Evolutionary conservation across 64 coral and sea anemone species (phyloP), one percentile per base, ranked within the genome.

Genomic region (Dendronephthya gigantea): DNA sequence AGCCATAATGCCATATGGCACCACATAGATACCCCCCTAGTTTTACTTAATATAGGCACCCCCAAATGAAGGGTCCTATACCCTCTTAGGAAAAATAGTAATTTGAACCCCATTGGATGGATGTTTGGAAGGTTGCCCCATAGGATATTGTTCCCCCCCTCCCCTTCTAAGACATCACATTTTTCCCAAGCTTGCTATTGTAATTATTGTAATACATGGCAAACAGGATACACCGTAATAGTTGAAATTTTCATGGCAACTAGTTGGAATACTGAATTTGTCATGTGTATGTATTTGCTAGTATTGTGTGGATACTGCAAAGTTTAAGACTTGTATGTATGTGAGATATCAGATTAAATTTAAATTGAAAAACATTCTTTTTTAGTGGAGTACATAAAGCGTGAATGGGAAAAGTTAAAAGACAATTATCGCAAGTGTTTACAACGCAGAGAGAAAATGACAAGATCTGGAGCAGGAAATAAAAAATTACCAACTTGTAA

Each of bases 261-360:
- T 66, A 66, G 58, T 66, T 66, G 58, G 58, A 66, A 66, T 66
- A 66, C 58, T 66, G 58, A 66, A 66, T 66, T 66, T 66, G 58
- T 66, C 58, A 66, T 66, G 14, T 66, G 4, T 66, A 66, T 66
- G 4, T 66, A 66, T 66, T 15, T 66, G 58, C 29, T 3, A 6
- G 3, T 66, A 66, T 66, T 15, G 58, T 55, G 50, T 55, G 58
- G 58, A 66, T 66, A 66, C 58, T 66, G 58, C 58, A 66, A 66
- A n/a, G 3, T 66, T 66, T 15, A 66, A 30, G 29, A 66, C 58
- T 15, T 66, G 58, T 66, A 66, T 66, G 14, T 66, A 66, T 66
- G 14, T 66, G 58, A 66, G 58, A 66, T n/a, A 66, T 66, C 58
- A 66, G 58, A 3, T 66, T 66, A 66, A 66, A 66, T 66, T 66